Percentiles rank a stretch among this genome's conserved stretches.
Evolutionary conservation across 2,113 vertebrate genomes (phyloP).

Genomic region (Aphyosemion australe): DNA sequence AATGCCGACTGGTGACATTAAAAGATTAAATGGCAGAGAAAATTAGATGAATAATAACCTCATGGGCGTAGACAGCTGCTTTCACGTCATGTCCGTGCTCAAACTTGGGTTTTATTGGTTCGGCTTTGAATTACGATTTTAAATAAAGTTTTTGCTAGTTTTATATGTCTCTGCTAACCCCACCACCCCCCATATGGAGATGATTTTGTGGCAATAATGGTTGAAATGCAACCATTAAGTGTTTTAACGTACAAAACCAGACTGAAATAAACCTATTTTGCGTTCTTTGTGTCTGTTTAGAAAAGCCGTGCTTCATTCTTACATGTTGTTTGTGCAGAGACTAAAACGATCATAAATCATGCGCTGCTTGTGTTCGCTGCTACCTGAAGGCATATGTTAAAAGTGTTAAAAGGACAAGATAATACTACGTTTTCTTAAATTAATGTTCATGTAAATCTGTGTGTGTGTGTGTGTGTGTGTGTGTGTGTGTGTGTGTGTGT

Average conservation of each 20-base stretch:
- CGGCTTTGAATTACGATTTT: neutral
- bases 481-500: neutral
- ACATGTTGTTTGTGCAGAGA: constrained; percentile 1
- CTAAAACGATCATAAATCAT: neutral
- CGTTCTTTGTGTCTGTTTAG: neutral
- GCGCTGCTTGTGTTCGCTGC: neutral
- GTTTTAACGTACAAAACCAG: neutral
- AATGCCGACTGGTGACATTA: neutral
- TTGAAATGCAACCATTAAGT: too few species aligned
- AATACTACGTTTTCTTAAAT: neutral
- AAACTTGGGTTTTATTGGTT: neutral
- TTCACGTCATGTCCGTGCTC: neutral
- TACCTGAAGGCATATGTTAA: constrained; percentile 22
- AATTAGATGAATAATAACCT: neutral
- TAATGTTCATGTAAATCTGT: constrained; percentile 12
- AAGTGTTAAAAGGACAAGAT: constrained; percentile 28
- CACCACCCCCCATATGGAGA: too few species aligned
- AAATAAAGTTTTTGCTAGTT: neutral
- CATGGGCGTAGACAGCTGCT: too few species aligned
- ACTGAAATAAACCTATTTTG: neutral
- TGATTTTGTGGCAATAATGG: too few species aligned
- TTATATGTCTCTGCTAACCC: neutral
- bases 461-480: neutral
- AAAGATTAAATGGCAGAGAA: neutral
- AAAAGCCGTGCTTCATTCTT: neutral